Evolutionary conservation across 2,888 invertebrate genomes (phyloP).

Genomic region (Abrostola tripartita): DNA sequence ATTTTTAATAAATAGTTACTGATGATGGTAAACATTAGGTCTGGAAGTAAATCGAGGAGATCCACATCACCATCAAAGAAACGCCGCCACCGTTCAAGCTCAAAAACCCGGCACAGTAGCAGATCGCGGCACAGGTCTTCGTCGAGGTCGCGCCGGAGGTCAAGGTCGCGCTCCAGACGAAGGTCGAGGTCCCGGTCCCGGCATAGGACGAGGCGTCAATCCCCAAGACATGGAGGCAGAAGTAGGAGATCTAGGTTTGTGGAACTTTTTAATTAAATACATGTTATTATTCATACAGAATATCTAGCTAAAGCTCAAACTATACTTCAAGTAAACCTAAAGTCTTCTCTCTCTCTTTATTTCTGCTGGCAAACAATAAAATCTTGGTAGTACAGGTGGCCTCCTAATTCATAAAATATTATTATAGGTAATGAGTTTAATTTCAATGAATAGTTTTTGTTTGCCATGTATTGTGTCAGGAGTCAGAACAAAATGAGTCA

Average conservation of each 20-base stretch:
- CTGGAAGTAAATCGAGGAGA: conserved; percentile 70
- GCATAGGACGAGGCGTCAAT: conserved; percentile 64
- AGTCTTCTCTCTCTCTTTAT: no score
- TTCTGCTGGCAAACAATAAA: no score
- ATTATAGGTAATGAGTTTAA: no score
- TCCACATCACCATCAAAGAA: conserved; percentile 68
- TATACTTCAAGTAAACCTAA: no score
- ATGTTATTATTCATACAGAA: no score
- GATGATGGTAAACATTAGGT: conserved; percentile 52
- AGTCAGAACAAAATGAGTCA: background rate
- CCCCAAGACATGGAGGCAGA: conserved; percentile 73
- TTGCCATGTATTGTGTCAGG: no score
- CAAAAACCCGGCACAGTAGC: conserved; percentile 64
- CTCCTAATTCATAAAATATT: no score
- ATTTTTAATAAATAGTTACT: no score
- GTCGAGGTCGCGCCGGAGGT: conserved; percentile 68
- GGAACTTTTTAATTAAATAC: background rate
- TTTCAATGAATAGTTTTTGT: no score
- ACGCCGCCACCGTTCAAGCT: conserved; percentile 66
- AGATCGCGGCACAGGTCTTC: conserved; percentile 68
- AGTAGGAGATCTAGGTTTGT: conserved; percentile 75
- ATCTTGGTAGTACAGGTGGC: background rate
- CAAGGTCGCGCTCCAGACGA: conserved; percentile 67
- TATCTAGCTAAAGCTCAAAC: no score
- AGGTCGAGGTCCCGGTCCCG: conserved; percentile 62